Percentiles rank a stretch among this genome's conserved stretches.
phyloP scores from a whole-genome alignment of 2,888 invertebrate species.

The Cetonia aurata region DNA sequence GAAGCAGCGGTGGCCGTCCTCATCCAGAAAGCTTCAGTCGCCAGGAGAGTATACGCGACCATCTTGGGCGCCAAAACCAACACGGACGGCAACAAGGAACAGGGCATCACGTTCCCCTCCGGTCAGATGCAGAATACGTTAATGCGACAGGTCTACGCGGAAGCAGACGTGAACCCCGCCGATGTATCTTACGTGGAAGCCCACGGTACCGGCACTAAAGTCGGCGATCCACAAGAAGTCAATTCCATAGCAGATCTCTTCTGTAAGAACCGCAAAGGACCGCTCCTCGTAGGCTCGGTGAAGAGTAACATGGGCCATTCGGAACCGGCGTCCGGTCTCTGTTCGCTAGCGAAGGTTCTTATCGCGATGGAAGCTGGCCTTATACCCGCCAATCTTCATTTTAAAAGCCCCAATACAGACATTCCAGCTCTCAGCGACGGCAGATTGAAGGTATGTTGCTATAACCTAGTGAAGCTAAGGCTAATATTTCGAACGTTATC shows the following conservation, averaged over 20 bases:
- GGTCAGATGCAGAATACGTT: slow-evolving; percentile 84
- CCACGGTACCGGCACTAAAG: slow-evolving; percentile 98
- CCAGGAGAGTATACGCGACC: slow-evolving; percentile 87
- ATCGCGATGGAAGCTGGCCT: slow-evolving; percentile 92
- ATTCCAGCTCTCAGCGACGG: slow-evolving; percentile 94
- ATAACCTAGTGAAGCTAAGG: too few relatives aligned
- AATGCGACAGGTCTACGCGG: slow-evolving; percentile 88
- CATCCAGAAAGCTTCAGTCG: slow-evolving; percentile 82
- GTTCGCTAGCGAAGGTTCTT: slow-evolving; percentile 90
- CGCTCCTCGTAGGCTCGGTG: slow-evolving; percentile 93
- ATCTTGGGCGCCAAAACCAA: slow-evolving; percentile 91
- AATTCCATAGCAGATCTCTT: slow-evolving; percentile 94
- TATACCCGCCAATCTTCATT: slow-evolving; percentile 95
- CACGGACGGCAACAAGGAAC: slow-evolving; percentile 92
- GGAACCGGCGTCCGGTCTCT: slow-evolving; percentile 93
- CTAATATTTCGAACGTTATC: too few relatives aligned
- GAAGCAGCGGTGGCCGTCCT: slow-evolving; percentile 88
- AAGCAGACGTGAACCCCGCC: slow-evolving; percentile 83
- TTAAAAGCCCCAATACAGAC: slow-evolving; percentile 85
- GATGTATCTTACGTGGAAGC: slow-evolving; percentile 95
- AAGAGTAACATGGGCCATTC: slow-evolving; percentile 99
- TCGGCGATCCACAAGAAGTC: slow-evolving; percentile 98
- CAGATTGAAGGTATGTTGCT: slow-evolving; percentile 75
- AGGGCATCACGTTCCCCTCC: slow-evolving; percentile 89
- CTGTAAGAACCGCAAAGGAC: slow-evolving; percentile 82